Percentiles rank a stretch among this genome's conserved stretches.
These are phyloP conservation scores for Athripsodes cinereus DNA, from an alignment of 2,888 invertebrate species.

Conservation along the genomic window DNA sequence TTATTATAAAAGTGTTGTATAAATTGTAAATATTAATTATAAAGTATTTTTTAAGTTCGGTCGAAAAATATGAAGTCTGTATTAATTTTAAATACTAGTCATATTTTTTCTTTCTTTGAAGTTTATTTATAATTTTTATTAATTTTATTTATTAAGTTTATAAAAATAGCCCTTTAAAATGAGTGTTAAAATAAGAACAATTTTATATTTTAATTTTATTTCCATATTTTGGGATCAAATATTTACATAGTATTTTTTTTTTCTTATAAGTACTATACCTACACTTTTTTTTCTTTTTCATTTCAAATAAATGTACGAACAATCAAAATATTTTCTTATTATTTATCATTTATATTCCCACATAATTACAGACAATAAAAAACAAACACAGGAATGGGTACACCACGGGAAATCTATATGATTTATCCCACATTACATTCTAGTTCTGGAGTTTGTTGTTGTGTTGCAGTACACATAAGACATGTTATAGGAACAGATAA, in stretches of 20 bases:
- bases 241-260: not conserved
- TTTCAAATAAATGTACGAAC: not conserved
- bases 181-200: not conserved
- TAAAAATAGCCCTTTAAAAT: not conserved
- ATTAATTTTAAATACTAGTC: constrained; percentile 1
- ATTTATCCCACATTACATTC: too few species aligned
- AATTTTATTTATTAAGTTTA: not conserved
- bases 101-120: not conserved
- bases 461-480: too few species aligned
- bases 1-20: not conserved
- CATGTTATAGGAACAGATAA: too few species aligned
- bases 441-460: too few species aligned
- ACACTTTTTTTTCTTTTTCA: not conserved
- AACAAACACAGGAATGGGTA: too few species aligned
- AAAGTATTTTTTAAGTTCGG: not conserved
- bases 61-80: not conserved
- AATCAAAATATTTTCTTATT: not conserved
- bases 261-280: not conserved
- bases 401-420: too few species aligned
- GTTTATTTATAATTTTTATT: not conserved
- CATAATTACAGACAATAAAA: too few species aligned
- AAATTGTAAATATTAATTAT: not conserved
- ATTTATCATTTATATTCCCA: not conserved
- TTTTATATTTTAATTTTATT: not conserved
- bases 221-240: constrained; percentile 1